These are phyloP conservation scores for Anoplius nigerrimus DNA, from an alignment of 2,888 invertebrate genomes.

Conservation along the genomic window DNA sequence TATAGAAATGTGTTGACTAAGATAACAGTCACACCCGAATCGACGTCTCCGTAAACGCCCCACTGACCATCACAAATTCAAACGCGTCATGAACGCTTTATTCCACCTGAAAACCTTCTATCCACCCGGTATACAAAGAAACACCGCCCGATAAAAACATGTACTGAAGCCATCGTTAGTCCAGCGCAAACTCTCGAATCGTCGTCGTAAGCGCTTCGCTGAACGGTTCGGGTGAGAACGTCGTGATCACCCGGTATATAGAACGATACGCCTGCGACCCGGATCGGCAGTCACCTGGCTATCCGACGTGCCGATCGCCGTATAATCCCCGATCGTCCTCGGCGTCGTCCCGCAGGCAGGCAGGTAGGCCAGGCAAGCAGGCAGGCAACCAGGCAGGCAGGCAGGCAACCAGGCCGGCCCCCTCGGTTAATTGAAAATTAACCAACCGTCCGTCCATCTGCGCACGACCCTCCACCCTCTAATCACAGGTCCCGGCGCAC, in stretches of 20 bases:
- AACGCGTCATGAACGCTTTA: no score
- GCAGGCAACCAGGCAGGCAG: no score
- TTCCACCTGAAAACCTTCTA: no score
- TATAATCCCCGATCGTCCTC: slow-evolving; percentile 29
- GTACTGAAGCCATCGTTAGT: no score
- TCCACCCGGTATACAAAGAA: no score
- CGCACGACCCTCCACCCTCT: slow-evolving; percentile 55
- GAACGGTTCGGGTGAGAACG: slow-evolving; percentile 13
- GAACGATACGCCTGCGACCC: slow-evolving; percentile 10
- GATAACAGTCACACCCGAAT: no score
- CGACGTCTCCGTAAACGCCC: no score
- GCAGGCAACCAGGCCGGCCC: slow-evolving; percentile 19
- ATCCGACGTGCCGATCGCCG: slow-evolving; percentile 23
- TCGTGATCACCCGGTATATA: neutral
- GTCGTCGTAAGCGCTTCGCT: no score
- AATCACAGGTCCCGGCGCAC: slow-evolving; percentile 59
- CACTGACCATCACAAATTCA: no score
- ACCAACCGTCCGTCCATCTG: slow-evolving; percentile 66
- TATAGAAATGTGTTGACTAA: no score
- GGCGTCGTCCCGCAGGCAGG: slow-evolving; percentile 25
- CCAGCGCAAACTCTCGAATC: no score
- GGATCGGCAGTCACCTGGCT: slow-evolving; percentile 38
- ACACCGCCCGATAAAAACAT: no score
- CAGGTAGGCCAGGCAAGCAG: slow-evolving; percentile 14
- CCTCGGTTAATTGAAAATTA: slow-evolving; percentile 68